A percentile compares a stretch with the other conserved stretches of the same genome.
These are phyloP conservation scores for Paedocypris micromegethes DNA, from an alignment of 2,797 vertebrate species.

Conservation along the genomic window DNA sequence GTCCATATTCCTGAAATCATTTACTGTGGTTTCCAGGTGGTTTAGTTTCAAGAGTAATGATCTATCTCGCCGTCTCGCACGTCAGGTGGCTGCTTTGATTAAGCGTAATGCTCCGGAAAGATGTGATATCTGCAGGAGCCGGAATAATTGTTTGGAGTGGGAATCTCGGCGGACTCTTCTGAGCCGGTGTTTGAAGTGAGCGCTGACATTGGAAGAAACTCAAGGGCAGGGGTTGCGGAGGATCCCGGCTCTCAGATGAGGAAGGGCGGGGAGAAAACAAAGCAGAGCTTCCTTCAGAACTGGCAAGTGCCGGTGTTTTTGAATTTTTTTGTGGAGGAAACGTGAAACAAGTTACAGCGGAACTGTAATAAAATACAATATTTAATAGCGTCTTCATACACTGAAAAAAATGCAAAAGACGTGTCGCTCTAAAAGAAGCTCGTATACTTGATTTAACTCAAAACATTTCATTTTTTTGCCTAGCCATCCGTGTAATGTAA, in stretches of 20 bases:
- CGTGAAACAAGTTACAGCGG: too few species aligned
- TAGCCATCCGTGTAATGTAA: too few species aligned
- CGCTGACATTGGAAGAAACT: conserved; percentile 65
- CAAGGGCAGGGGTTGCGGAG: conserved; percentile 56
- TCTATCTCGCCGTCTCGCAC: conserved; percentile 46
- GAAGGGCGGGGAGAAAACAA: conserved; percentile 37
- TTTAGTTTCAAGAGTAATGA: neutral
- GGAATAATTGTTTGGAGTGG: conserved; percentile 63
- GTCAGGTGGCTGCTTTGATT: conserved; percentile 72
- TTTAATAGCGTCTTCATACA: too few species aligned
- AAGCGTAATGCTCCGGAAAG: conserved; percentile 75
- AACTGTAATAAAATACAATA: too few species aligned
- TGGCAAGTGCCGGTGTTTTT: conserved; percentile 42
- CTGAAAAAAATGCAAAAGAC: too few species aligned
- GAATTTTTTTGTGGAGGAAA: too few species aligned
- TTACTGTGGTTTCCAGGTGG: too few species aligned
- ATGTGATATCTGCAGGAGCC: conserved; percentile 57
- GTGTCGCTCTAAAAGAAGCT: too few species aligned
- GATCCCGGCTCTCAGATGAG: conserved; percentile 52
- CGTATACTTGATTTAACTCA: too few species aligned
- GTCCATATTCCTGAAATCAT: too few species aligned
- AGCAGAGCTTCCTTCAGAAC: conserved; percentile 54
- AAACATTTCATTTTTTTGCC: too few species aligned
- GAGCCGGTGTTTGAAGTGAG: conserved; percentile 64
- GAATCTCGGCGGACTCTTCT: conserved; percentile 61